phyloP scores from a whole-genome alignment of 2,113 vertebrate species.

The Gobio gobio region DNA sequence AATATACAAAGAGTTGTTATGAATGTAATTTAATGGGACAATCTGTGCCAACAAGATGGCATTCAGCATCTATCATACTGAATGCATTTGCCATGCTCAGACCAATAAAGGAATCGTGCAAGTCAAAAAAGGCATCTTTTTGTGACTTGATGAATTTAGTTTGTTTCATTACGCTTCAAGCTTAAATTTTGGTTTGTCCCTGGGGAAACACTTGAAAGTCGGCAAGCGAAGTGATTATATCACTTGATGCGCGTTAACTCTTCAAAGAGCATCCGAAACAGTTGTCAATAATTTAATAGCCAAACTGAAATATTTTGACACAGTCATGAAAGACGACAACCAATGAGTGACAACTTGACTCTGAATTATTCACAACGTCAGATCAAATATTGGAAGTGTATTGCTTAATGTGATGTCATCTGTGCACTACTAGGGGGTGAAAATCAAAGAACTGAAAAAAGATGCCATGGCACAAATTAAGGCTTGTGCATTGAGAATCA shows the following conservation, averaged over 20 bases:
- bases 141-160: conserved; percentile 25
- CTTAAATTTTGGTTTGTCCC: not conserved
- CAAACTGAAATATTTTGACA: conserved; percentile 70
- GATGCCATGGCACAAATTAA: not conserved
- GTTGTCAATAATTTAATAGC: conserved; percentile 70
- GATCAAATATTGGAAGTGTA: conserved; percentile 57
- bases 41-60: conserved; percentile 24
- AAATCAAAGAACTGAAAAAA: not conserved
- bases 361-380: conserved; percentile 71
- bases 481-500: not conserved
- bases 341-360: conserved; percentile 62
- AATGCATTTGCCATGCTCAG: conserved; percentile 12
- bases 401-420: conserved; percentile 9
- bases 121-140: not conserved
- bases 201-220: conserved; percentile 44
- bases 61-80: not conserved
- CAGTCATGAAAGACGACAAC: conserved; percentile 45
- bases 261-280: conserved; percentile 50
- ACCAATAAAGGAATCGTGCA: not conserved
- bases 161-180: conserved; percentile 31
- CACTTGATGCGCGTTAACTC: conserved; percentile 45
- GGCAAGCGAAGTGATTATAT: conserved; percentile 46
- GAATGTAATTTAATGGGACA: conserved; percentile 29
- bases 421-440: not conserved
- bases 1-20: conserved; percentile 19